Percentiles rank a stretch among this genome's conserved stretches.
These are phyloP conservation scores for Anthophora plumipes DNA, from an alignment of 2,888 invertebrate species.

Conservation along the genomic window DNA sequence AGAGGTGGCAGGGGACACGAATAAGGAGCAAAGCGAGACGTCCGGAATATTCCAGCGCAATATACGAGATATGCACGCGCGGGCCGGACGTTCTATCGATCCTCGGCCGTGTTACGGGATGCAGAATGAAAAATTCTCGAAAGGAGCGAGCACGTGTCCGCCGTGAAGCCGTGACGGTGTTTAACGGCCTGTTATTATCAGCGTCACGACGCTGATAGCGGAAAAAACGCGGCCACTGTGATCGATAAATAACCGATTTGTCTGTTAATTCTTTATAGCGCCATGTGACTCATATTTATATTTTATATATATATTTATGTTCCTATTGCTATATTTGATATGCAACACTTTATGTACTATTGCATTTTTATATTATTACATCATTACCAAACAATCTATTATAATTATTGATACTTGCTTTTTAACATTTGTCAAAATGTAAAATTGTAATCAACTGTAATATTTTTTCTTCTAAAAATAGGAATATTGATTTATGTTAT, in stretches of 20 bases:
- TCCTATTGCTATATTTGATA: no score
- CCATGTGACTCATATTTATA: no score
- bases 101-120: conserved; percentile 55
- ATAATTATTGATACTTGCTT: no score
- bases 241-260: conserved; percentile 68
- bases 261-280: conserved; percentile 57
- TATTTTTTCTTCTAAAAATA: no score
- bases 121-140: conserved; percentile 78
- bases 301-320: no score
- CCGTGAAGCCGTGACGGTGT: conserved; percentile 69
- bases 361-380: no score
- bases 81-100: conserved; percentile 61
- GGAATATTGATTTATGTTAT: no score
- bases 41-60: conserved; percentile 36
- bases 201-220: conserved; percentile 47
- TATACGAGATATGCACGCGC: conserved; percentile 6
- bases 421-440: no score
- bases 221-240: conserved; percentile 43
- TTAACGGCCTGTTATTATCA: conserved; percentile 79
- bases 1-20: background rate
- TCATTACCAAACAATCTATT: no score
- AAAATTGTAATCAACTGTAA: no score
- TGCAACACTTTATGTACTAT: no score
- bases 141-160: conserved; percentile 74
- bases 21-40: conserved; percentile 1